Evolutionary conservation across 1,140 invertebrate species (phyloP).

Genomic region (Aphelinus certus): DNA sequence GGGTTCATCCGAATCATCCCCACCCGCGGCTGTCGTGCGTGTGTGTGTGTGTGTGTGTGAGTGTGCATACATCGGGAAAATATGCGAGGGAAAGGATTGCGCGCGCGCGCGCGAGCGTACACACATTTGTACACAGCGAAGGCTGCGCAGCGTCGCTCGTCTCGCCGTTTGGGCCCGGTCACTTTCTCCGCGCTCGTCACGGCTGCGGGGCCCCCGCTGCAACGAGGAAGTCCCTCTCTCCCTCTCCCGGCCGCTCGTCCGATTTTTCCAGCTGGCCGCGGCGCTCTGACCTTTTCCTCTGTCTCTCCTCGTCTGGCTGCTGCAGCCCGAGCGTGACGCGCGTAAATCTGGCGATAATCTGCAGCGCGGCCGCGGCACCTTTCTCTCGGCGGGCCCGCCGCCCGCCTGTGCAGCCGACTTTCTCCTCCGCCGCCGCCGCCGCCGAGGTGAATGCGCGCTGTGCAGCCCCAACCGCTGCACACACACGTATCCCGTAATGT

Average conservation of each 20-base stretch:
- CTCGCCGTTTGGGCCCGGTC: conserved; percentile 11
- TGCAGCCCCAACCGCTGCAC: too few relatives aligned
- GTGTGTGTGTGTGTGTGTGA: too few relatives aligned
- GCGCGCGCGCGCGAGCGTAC: too few relatives aligned
- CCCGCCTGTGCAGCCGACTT: not conserved
- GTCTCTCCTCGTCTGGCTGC: conserved; percentile 15
- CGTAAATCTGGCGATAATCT: conserved; percentile 40
- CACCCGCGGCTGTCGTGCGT: too few relatives aligned
- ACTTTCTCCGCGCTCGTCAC: conserved; percentile 48
- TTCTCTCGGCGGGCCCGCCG: conserved; percentile 12
- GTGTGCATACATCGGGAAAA: too few relatives aligned
- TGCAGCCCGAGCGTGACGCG: conserved; percentile 30
- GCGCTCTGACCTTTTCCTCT: conserved; percentile 19
- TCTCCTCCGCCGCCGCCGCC: not conserved
- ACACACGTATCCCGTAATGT: too few relatives aligned
- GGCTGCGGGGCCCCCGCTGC: conserved; percentile 40
- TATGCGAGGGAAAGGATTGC: too few relatives aligned
- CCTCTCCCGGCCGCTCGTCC: not conserved
- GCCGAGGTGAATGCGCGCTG: too few relatives aligned
- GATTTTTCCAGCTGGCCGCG: too few relatives aligned
- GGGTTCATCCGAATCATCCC: too few relatives aligned
- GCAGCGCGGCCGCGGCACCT: conserved; percentile 26
- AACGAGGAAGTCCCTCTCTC: conserved; percentile 46
- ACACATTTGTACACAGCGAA: too few relatives aligned
- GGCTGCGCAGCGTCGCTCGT: not conserved